Base-by-base conservation (phyloP, 2,113 vertebrate species). In the Butastur rufipennis region DNA sequence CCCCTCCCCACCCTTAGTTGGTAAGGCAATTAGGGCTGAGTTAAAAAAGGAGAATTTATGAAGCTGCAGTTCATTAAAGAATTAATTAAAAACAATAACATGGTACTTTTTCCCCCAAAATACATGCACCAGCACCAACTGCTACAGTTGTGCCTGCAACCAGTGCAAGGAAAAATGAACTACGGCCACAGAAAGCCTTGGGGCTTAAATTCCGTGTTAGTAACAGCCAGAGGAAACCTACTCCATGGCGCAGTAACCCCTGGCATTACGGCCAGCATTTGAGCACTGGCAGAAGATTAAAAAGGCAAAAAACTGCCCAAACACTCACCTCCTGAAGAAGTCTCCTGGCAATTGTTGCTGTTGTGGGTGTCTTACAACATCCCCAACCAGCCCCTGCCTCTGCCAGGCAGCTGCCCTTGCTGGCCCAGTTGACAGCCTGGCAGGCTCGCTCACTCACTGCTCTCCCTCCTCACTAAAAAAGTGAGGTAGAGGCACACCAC, bases 361-460 rank as follows among this genome's bases (percentile, higher is more conserved):
- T 10, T 58, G 15, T 10, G 8, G 21, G 13, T 59, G 58, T 16
- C 17, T 62, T 13, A 29, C 58, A 38, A 4, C 10, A 50, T 14
- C 11, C 34, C 38, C 38, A 15, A 3, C 7, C 68, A 25, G 9
- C 56, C 65, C 47, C 2, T 27, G 45, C 32, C 27, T 19, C 45
- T 22, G n/a, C 47, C 9, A 7, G 1, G 1, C 53, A 36, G 23
- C 48, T 31, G 38, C 38, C 29, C 17, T 16, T 45, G 17, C 29
- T 19, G 31, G 75, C 63, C 18, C 52, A 29, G 53, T 0, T 13
- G 34, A 1, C 4, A 40, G 11, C 65, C 36, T 2, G 1, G 53
- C 17, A 6, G 3, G 1, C 15, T 52, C 1, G 1, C 15, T 52
- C 1, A 3, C 25, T 10, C 5, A 0, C 21, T 42, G 34, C 38